Evolutionary conservation across 2,797 vertebrate genomes (phyloP).

Genomic region (Sphenodon punctatus): DNA sequence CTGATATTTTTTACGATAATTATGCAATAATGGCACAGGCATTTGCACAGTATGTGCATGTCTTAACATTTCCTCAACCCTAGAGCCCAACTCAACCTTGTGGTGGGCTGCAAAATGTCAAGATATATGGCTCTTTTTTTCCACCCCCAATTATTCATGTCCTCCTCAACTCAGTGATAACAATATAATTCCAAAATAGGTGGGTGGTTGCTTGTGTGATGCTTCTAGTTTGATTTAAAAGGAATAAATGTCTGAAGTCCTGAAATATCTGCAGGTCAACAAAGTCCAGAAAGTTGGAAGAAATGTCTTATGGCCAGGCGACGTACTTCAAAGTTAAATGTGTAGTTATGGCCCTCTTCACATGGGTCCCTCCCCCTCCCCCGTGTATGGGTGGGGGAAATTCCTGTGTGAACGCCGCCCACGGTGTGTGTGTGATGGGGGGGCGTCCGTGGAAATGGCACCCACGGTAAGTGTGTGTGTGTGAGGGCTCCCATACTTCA

Average conservation of each 20-base stretch:
- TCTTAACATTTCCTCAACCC: not conserved
- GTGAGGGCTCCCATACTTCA: too few species aligned
- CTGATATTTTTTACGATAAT: not conserved
- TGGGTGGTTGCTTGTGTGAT: not conserved
- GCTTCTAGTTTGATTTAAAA: not conserved
- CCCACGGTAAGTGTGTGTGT: too few species aligned
- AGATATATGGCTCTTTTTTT: not conserved
- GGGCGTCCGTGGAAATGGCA: too few species aligned
- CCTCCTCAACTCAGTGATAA: not conserved
- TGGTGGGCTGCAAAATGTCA: not conserved
- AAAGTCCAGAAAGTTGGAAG: not conserved
- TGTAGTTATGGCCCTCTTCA: too few species aligned
- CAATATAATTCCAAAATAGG: not conserved
- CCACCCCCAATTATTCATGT: not conserved
- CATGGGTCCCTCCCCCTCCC: too few species aligned
- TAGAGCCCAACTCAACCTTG: not conserved
- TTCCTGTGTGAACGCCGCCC: too few species aligned
- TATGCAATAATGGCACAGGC: not conserved
- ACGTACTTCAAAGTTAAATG: too few species aligned
- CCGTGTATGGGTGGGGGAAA: too few species aligned
- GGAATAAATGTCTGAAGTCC: not conserved
- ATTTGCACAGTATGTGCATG: fast-evolving
- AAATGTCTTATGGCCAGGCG: not conserved
- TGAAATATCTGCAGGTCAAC: not conserved
- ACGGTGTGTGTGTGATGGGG: too few species aligned